Conservation (phyloP, 1,140 invertebrate genomes). For the Protaetia brevitarsis region DNA sequence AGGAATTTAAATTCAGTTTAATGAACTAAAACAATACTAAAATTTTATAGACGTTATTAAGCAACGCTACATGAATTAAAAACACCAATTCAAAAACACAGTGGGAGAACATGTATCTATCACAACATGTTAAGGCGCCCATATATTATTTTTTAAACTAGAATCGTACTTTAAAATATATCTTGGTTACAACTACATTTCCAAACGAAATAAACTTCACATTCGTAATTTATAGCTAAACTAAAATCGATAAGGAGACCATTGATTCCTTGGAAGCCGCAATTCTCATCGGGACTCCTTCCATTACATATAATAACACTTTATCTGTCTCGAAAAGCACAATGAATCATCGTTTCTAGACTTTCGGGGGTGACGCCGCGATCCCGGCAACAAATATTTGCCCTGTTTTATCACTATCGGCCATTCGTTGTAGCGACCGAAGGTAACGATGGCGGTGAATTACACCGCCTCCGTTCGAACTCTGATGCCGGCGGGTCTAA, state of each 20-base stretch:
- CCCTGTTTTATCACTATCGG: slow-evolving; percentile 11
- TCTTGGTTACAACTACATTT: too few relatives aligned
- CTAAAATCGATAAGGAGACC: neutral
- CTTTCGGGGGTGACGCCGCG: neutral
- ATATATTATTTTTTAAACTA: too few relatives aligned
- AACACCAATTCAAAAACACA: too few relatives aligned
- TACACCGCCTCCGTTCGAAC: neutral
- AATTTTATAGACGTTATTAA: too few relatives aligned
- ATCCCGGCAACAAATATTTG: slow-evolving; percentile 17
- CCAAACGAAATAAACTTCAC: too few relatives aligned
- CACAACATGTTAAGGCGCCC: too few relatives aligned
- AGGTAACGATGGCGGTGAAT: slow-evolving; percentile 18
- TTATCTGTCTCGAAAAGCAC: neutral
- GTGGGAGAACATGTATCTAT: too few relatives aligned
- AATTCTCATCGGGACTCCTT: neutral
- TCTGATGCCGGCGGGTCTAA: slow-evolving; percentile 16
- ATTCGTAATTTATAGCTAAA: too few relatives aligned
- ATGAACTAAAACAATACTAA: too few relatives aligned
- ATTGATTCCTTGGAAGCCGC: neutral
- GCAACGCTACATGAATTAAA: too few relatives aligned
- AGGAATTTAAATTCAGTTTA: too few relatives aligned
- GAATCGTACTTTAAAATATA: too few relatives aligned
- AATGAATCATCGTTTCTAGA: neutral
- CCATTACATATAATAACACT: neutral
- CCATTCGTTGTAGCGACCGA: slow-evolving; percentile 8